Evolutionary conservation across 2,113 vertebrate species (phyloP).

Genomic region (Cettia cetti): DNA sequence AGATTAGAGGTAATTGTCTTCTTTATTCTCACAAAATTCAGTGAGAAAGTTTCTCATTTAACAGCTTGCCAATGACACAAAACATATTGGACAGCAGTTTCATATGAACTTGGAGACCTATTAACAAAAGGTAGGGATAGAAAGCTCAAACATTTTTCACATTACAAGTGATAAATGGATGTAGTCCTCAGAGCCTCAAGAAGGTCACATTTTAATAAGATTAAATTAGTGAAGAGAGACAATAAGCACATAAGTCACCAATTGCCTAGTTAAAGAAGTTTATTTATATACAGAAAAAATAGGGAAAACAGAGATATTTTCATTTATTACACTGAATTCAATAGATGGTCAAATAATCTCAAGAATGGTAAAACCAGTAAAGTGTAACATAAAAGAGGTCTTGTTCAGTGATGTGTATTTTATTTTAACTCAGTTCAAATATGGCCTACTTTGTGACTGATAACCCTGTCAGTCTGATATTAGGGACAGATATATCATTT

Average conservation of each 20-base stretch:
- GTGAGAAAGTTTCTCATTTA: not conserved
- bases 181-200: not conserved
- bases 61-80: not conserved
- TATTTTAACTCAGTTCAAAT: constrained; percentile 28
- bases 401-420: constrained; percentile 36
- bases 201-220: not conserved
- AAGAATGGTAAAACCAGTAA: constrained; percentile 28
- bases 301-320: not conserved
- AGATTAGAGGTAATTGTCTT: not conserved
- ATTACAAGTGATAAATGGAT: not conserved
- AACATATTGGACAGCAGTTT: not conserved
- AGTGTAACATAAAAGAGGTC: not conserved
- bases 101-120: not conserved
- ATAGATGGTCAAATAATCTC: constrained; percentile 47
- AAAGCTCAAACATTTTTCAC: not conserved
- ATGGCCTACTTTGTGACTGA: constrained; percentile 14
- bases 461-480: not conserved
- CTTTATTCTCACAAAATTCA: not conserved
- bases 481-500: constrained; percentile 8
- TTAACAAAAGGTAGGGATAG: not conserved
- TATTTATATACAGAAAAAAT: not conserved
- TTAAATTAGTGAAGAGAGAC: constrained; percentile 10
- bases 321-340: constrained; percentile 26
- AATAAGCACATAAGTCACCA: constrained; percentile 6
- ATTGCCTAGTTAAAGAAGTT: not conserved